A percentile compares a stretch with the other conserved stretches of the same genome.
Conservation (phyloP, 2,113 vertebrate genomes). For the Mesitornis unicolor region DNA sequence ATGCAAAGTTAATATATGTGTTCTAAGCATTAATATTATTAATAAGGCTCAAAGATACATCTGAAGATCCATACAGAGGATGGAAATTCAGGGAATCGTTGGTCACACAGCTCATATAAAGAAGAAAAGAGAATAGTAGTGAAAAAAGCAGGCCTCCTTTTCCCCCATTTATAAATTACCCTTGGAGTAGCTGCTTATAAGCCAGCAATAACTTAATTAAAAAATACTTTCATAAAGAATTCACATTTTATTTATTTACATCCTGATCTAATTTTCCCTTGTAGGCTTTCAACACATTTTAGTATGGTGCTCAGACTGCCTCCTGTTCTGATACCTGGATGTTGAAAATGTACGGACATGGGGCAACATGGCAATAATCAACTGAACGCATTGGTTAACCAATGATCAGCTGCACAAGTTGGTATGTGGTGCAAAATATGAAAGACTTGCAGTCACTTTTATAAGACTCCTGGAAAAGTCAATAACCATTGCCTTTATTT, state of each 20-base stretch:
- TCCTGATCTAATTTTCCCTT: neutral
- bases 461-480: neutral
- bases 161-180: neutral
- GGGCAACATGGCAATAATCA: neutral
- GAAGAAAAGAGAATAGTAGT: neutral
- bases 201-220: neutral
- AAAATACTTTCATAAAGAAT: too few relatives aligned
- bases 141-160: neutral
- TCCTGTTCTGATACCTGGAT: neutral
- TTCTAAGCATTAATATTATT: slow-evolving; percentile 27
- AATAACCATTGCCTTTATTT: neutral
- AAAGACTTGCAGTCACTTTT: neutral
- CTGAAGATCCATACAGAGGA: slow-evolving; percentile 15
- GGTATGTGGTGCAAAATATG: neutral
- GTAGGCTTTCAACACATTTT: neutral
- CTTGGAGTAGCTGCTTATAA: neutral
- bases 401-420: neutral
- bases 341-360: neutral
- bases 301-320: neutral
- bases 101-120: neutral
- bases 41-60: neutral
- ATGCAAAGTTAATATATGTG: neutral
- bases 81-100: neutral
- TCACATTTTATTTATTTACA: neutral
- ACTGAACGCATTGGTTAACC: neutral